These are phyloP conservation scores for Piezodorus guildinii DNA, from an alignment of 1,140 invertebrate genomes.

Conservation along the genomic window DNA sequence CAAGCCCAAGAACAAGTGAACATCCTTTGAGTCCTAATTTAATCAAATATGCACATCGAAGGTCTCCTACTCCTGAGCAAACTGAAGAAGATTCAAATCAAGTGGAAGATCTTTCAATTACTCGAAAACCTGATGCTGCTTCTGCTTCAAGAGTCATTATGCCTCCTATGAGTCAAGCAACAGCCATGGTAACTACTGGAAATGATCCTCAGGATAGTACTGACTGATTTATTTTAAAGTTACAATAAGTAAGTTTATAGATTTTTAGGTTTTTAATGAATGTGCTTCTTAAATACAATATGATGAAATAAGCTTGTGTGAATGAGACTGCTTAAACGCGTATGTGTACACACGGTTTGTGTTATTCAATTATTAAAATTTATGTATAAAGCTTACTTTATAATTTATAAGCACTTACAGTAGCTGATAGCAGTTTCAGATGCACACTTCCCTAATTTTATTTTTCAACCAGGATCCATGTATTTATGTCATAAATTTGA, in stretches of 20 bases:
- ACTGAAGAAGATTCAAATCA: constrained; percentile 32
- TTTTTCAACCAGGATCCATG: too few species aligned
- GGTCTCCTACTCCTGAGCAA: constrained; percentile 21
- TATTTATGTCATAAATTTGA: too few species aligned
- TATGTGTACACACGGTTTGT: background rate
- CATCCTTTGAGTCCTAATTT: constrained; percentile 31
- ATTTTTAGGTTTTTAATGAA: constrained; percentile 5
- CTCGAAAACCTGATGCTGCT: constrained; percentile 30
- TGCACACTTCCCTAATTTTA: too few species aligned
- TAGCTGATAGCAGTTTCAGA: too few species aligned
- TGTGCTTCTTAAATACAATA: background rate
- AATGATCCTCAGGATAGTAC: constrained; percentile 26
- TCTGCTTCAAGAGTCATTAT: constrained; percentile 31
- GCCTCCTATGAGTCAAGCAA: constrained; percentile 31
- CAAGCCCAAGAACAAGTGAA: constrained; percentile 29
- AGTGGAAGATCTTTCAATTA: constrained; percentile 40
- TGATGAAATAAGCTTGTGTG: constrained; percentile 1
- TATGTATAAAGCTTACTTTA: too few species aligned
- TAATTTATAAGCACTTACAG: too few species aligned
- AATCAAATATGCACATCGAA: constrained; percentile 29
- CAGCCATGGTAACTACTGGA: constrained; percentile 27
- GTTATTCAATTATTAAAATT: background rate
- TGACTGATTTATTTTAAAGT: constrained; percentile 14
- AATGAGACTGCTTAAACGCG: background rate
- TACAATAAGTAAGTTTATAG: background rate